Conservation (phyloP, 1,140 invertebrate genomes). For the Eumeta japonica region DNA sequence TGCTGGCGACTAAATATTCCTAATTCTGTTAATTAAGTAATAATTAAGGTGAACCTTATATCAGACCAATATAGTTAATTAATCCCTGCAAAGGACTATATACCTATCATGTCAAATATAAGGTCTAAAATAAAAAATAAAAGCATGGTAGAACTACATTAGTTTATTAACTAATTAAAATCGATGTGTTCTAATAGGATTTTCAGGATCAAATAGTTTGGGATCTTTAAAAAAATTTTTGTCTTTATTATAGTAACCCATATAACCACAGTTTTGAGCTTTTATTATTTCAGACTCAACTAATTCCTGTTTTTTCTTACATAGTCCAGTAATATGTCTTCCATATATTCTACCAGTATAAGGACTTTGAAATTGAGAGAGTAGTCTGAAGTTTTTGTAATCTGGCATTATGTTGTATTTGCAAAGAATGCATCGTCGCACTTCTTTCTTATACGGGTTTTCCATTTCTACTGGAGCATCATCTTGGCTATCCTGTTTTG, state of each 20-base stretch:
- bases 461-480: slow-evolving; percentile 66
- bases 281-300: slow-evolving; percentile 72
- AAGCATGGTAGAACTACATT: not conserved
- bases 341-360: slow-evolving; percentile 90
- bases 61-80: too few relatives aligned
- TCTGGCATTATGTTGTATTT: slow-evolving; percentile 77
- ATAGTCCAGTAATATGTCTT: slow-evolving; percentile 87
- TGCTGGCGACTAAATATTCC: too few relatives aligned
- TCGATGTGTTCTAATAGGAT: slow-evolving; percentile 75
- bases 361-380: slow-evolving; percentile 94
- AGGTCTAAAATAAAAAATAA: too few relatives aligned
- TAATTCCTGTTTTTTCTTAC: slow-evolving; percentile 69
- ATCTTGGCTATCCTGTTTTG: slow-evolving; percentile 29
- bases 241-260: slow-evolving; percentile 77
- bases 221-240: slow-evolving; percentile 78
- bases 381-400: slow-evolving; percentile 88
- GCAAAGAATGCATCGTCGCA: slow-evolving; percentile 81
- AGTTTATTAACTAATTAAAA: slow-evolving; percentile 54
- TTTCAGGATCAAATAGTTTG: slow-evolving; percentile 81
- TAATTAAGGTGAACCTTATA: too few relatives aligned
- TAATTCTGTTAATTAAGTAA: too few relatives aligned
- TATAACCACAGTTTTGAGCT: slow-evolving; percentile 71
- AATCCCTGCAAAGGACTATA: too few relatives aligned
- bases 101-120: too few relatives aligned
- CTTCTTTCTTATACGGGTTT: slow-evolving; percentile 82